phyloP scores from a whole-genome alignment of 1,140 invertebrate genomes.

The Steinernema feltiae region DNA sequence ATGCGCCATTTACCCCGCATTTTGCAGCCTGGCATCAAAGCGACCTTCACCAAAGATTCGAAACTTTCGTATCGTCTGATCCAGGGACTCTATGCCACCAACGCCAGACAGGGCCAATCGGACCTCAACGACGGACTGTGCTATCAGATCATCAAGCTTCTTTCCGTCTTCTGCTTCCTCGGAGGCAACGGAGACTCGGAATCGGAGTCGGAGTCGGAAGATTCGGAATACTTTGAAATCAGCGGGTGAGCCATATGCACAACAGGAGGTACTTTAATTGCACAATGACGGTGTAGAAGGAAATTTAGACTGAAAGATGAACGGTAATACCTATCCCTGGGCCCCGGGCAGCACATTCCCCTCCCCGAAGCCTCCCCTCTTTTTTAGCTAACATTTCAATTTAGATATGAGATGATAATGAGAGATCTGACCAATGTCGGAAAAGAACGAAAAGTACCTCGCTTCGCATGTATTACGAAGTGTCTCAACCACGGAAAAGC shows the following conservation, averaged over 20 bases:
- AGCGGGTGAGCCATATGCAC: not conserved
- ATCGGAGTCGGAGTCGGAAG: too few relatives aligned
- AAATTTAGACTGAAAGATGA: not conserved
- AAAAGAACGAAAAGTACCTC: not conserved
- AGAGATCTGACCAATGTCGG: not conserved
- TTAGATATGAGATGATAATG: not conserved
- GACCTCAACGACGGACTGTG: not conserved
- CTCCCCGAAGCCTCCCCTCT: too few relatives aligned
- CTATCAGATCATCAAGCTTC: not conserved
- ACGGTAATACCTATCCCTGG: too few relatives aligned
- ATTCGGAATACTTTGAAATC: constrained; percentile 1
- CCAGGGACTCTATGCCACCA: not conserved
- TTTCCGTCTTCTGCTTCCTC: not conserved
- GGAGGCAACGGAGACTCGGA: not conserved
- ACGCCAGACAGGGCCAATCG: not conserved
- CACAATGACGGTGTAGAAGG: not conserved
- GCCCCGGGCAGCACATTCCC: too few relatives aligned
- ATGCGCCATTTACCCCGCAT: not conserved
- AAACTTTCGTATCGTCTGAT: constrained; percentile 5
- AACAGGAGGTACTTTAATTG: not conserved
- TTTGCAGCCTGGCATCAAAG: not conserved
- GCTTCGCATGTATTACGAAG: not conserved
- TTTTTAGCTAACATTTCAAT: not conserved
- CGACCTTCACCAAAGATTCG: not conserved
- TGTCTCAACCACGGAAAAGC: not conserved